These are phyloP conservation scores for Cuculus canorus DNA, from an alignment of 2,797 vertebrate genomes.

Conservation along the genomic window DNA sequence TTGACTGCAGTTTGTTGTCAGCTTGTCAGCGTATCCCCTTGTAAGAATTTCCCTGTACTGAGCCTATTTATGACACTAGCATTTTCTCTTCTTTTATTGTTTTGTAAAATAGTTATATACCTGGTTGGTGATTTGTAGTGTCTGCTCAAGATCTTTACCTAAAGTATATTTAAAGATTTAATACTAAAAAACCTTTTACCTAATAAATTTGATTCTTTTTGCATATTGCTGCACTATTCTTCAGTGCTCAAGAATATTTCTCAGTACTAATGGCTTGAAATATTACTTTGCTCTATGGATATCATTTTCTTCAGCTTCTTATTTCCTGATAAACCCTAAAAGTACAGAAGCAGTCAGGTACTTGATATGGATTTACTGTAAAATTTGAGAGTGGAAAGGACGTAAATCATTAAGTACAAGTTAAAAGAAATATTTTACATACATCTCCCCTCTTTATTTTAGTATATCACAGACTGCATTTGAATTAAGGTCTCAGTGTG, in stretches of 20 bases:
- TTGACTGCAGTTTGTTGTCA: neutral
- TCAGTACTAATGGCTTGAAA: neutral
- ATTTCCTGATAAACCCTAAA: neutral
- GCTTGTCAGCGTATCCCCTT: neutral
- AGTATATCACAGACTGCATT: neutral
- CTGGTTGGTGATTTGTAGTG: neutral
- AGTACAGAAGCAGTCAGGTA: neutral
- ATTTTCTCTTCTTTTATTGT: neutral
- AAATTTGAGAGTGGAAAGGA: neutral
- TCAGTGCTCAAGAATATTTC: neutral
- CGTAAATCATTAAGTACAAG: neutral
- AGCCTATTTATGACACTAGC: neutral
- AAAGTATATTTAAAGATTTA: neutral
- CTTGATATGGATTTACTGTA: neutral
- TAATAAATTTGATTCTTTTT: neutral
- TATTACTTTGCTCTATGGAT: neutral
- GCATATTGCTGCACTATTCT: neutral
- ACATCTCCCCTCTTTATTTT: neutral
- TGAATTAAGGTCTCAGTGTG: conserved; percentile 5
- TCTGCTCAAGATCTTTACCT: neutral
- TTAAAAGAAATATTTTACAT: neutral
- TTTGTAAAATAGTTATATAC: neutral
- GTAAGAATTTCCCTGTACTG: neutral
- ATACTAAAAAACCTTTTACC: neutral
- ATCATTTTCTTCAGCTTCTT: neutral